Base-by-base conservation (phyloP, 2,888 invertebrate genomes). In the Masnerella sp. region DNA sequence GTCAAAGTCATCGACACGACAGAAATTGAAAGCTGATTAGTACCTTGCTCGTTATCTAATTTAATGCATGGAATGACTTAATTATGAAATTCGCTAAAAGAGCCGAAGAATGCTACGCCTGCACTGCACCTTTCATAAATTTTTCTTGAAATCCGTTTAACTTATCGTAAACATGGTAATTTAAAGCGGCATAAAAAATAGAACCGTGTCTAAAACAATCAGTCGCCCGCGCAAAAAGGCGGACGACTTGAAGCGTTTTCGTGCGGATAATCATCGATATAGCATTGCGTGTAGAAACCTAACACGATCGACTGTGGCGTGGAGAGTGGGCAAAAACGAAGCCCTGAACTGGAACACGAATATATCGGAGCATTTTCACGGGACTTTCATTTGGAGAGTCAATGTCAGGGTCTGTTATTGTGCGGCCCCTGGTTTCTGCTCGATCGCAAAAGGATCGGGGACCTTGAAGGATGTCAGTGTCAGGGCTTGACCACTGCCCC, bases 381-480 rank as follows among this genome's bases (percentile, higher is more conserved):
- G 30, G 34, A 69, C 74, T 70, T 67, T 62, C 61, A 34, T 74
- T 62, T 52, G 59, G 56, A 70, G 70, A 71, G 67, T 32, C 74
- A 75, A 75, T 75, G 75, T 75, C 75, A 71, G 71, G 75, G 75
- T 62, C 68, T 52, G 62, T 51, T 65, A 32, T 28, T 34, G 61
- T 49, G 43, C 22, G 34, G 69, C 56, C 70, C 42, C 30, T 61
- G 32, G 20, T 70, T 67, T 71, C 71, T 61, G 43, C 71, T 42
- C 45, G 62, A 75, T 71, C 54, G 71, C 62, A 70, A 47, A 54
- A 59, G 49, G 68, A 71, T 62, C 45, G 51, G 65, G 76, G 80
- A 79, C 85, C 85, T 84, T 84, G 84, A 80, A 79, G 80, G 80
- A 81, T 85, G 83, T 83, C 85, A 85, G 80, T 84, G 85, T 85